Evolutionary conservation across 37 sponge, comb jelly and placozoan genomes (phyloP).

Genomic region (Lycopodina hypogea): DNA sequence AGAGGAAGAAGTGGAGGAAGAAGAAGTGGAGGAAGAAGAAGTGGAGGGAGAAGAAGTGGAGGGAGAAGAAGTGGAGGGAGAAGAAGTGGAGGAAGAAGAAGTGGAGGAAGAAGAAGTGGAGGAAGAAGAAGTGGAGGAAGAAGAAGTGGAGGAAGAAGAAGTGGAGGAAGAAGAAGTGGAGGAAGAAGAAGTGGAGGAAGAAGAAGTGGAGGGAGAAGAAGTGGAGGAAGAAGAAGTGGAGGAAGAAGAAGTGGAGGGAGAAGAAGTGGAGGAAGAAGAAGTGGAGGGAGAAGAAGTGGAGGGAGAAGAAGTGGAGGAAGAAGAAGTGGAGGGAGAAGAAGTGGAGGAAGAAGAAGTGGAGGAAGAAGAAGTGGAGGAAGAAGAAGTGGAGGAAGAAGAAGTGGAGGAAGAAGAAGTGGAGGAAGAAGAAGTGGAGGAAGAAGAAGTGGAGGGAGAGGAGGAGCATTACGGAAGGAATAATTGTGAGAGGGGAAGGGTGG

Average conservation of each 20-base stretch:
- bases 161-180: too few species aligned
- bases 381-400: neutral
- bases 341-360: neutral
- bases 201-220: too few species aligned
- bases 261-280: neutral
- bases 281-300: neutral
- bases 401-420: neutral
- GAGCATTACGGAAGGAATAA: too few species aligned
- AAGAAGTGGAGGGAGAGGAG: neutral
- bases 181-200: too few species aligned
- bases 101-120: too few species aligned
- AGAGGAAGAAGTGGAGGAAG: neutral
- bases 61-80: neutral
- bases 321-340: too few species aligned
- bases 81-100: neutral
- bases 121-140: too few species aligned
- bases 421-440: neutral
- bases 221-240: too few species aligned
- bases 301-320: neutral
- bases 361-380: neutral
- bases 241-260: too few species aligned
- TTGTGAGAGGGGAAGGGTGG: neutral
- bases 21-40: neutral
- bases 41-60: neutral
- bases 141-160: too few species aligned